A percentile compares a stretch with the other conserved stretches of the same genome.
These are phyloP conservation scores for Bradysia coprophila DNA, from an alignment of 1,140 invertebrate species.

Conservation along the genomic window DNA sequence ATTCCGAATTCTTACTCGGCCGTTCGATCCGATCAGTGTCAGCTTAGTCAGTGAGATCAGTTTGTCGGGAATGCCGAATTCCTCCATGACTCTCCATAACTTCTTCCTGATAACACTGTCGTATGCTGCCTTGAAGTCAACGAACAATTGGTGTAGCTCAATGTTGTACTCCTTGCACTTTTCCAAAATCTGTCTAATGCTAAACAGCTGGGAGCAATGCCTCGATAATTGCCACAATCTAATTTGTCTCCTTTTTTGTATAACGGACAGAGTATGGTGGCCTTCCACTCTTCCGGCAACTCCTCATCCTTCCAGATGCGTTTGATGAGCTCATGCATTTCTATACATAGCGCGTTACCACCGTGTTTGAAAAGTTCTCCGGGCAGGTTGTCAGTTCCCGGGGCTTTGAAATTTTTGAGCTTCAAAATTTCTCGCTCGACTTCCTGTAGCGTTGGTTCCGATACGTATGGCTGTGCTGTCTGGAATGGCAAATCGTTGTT, in stretches of 20 bases:
- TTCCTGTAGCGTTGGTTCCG: background rate
- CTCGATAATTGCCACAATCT: slow-evolving; percentile 10
- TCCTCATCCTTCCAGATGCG: slow-evolving; percentile 8
- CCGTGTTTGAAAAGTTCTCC: background rate
- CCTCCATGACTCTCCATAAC: background rate
- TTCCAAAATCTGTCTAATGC: slow-evolving; percentile 4
- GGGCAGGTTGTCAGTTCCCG: background rate
- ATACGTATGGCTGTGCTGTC: background rate
- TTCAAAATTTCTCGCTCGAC: background rate
- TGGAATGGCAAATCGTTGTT: background rate
- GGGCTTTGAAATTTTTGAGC: background rate
- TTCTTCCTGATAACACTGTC: slow-evolving; percentile 5
- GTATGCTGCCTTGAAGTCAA: slow-evolving; percentile 8
- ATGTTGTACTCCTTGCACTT: slow-evolving; percentile 5
- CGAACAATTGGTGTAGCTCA: slow-evolving; percentile 5
- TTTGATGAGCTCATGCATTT: slow-evolving; percentile 1
- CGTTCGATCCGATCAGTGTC: slow-evolving; percentile 2
- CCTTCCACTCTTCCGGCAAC: slow-evolving; percentile 10
- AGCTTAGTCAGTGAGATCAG: slow-evolving; percentile 3
- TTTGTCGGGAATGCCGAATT: slow-evolving; percentile 3
- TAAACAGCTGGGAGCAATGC: slow-evolving; percentile 9
- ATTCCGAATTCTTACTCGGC: slow-evolving; percentile 1
- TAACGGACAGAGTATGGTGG: slow-evolving; percentile 7
- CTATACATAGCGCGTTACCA: background rate
- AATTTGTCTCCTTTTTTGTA: slow-evolving; percentile 11